phyloP scores from a whole-genome alignment of 1,140 invertebrate species.

The Dendroctonus ponderosae region DNA sequence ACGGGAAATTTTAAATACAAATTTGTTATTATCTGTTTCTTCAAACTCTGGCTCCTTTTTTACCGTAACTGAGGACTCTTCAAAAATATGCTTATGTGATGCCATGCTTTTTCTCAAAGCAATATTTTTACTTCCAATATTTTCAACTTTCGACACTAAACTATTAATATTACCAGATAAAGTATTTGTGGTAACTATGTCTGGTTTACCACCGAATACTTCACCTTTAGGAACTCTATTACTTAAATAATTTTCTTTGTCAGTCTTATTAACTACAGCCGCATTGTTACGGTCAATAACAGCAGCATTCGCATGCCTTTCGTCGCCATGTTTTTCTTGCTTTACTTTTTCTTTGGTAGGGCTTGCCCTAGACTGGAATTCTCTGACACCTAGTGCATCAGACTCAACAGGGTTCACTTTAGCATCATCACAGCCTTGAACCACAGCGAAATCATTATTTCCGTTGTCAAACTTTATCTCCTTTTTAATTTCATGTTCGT shows the following conservation, averaged over 20 bases:
- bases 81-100: not conserved
- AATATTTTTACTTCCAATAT: not conserved
- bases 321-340: too few species aligned
- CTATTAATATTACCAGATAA: not conserved
- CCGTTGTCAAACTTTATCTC: not conserved
- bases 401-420: too few species aligned
- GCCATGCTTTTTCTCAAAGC: constrained; percentile 6
- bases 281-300: too few species aligned
- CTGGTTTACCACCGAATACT: not conserved
- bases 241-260: too few species aligned
- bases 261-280: too few species aligned
- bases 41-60: constrained; percentile 16
- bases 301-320: too few species aligned
- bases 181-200: not conserved
- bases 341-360: too few species aligned
- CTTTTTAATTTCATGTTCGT: constrained; percentile 8
- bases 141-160: constrained; percentile 10
- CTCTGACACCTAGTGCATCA: too few species aligned
- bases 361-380: too few species aligned
- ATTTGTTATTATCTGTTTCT: constrained; percentile 19
- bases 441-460: too few species aligned
- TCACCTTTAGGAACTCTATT: not conserved
- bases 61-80: not conserved
- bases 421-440: too few species aligned
- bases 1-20: constrained; percentile 16